Base-by-base conservation (phyloP, 1,140 invertebrate genomes). In the Copidosoma floridanum region DNA sequence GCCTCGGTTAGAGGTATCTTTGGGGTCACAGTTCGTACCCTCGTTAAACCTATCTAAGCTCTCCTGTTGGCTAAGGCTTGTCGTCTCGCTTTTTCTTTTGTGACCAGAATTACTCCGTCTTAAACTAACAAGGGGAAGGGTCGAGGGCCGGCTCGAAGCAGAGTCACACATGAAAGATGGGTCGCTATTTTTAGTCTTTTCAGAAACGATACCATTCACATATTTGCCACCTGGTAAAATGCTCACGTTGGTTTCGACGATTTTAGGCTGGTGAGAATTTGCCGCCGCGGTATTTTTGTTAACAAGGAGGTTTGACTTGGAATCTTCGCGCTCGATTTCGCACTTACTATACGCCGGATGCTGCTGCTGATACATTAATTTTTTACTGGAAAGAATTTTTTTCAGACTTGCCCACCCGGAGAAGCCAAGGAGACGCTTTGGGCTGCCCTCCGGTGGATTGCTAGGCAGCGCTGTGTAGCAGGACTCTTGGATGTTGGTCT, bases 1-100 rank as follows among this genome's bases (percentile, higher is more conserved):
- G 0, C 90, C 88, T 53, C 90, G 82, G 26, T 84, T 84, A 44
- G 87, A 85, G 0, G 89, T 87, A 75, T 90, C 87, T 60, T 88
- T 87, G 0, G 75, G 78, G 38, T 73, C 77, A 73, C 41, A 81
- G 81, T 58, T 85, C 76, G 80, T 90, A 82, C 89, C 83, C 68
- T 88, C 86, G 40, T 84, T 85, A 38, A 89, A 89, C 27, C 88
- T 86, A 67, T 88, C 88, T 23, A 89, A 66, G 37, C 74, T 78
- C 7, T 76, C 73, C 41, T 75, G 76, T 5, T 72, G 65, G 16
- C 60, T 72, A 1, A 75, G 26, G 46, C 70, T 75, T 47, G 62
- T 68, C 46, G 62, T 67, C 24, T 72, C 65, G 26, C 64, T 66
- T 11, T 72, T 69, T 59, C 61, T 66, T 65, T 58, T 67, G n/a